phyloP scores from a whole-genome alignment of 2,888 invertebrate species.

The Hirtodrosophila alboralis region DNA sequence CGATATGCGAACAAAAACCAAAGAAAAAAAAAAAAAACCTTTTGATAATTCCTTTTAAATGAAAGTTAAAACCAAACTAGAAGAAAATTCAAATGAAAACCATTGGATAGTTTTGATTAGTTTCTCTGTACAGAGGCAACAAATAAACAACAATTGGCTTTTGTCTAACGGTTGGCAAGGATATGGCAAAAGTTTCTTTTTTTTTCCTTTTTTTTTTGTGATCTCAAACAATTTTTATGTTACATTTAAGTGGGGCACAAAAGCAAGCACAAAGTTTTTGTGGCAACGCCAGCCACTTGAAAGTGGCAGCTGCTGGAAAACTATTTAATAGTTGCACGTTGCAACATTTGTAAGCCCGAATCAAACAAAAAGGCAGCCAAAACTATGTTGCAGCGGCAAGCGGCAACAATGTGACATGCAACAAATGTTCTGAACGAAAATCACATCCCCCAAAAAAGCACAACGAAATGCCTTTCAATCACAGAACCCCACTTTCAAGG shows the following conservation, averaged over 20 bases:
- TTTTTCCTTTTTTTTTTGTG: constrained; percentile 9
- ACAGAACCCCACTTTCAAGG: constrained; percentile 31
- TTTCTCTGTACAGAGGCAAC: constrained; percentile 5
- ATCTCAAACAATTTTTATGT: constrained; percentile 26
- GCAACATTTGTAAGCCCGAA: constrained; percentile 64
- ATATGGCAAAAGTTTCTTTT: constrained; percentile 24
- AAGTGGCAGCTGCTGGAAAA: constrained; percentile 67
- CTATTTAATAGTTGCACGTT: constrained; percentile 76
- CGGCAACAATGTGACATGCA: constrained; percentile 76
- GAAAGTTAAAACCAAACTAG: neutral
- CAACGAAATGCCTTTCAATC: constrained; percentile 69
- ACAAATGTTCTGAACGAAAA: constrained; percentile 58
- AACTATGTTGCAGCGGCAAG: constrained; percentile 67
- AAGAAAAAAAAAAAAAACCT: too few relatives aligned
- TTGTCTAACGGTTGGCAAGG: constrained; percentile 18
- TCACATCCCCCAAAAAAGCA: constrained; percentile 32
- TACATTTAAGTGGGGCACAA: constrained; percentile 63
- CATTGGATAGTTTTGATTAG: constrained; percentile 19
- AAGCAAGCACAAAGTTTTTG: constrained; percentile 55
- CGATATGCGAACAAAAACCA: too few relatives aligned
- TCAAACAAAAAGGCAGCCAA: constrained; percentile 41
- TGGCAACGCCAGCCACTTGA: constrained; percentile 47
- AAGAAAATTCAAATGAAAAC: constrained; percentile 9
- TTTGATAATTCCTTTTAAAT: too few relatives aligned
- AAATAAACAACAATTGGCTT: constrained; percentile 22